A percentile compares a stretch with the other conserved stretches of the same genome.
These are phyloP conservation scores for Craseonycteris thonglongyai DNA, from an alignment of 2,113 vertebrate genomes.

Conservation along the genomic window DNA sequence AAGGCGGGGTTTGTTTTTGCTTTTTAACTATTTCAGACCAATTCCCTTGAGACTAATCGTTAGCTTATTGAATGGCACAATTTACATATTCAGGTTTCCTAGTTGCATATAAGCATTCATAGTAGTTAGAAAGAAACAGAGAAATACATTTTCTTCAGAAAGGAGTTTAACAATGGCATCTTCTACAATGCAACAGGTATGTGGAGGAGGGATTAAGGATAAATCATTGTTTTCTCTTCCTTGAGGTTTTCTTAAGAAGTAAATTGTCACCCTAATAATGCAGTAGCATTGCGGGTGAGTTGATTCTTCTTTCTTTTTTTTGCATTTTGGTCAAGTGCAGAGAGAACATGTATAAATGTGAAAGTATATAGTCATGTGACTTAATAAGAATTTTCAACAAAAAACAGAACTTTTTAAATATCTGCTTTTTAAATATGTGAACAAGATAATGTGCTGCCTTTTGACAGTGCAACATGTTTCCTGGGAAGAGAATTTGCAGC, in stretches of 20 bases:
- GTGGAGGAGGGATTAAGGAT: neutral
- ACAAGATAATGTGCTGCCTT: neutral
- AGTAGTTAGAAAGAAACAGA: neutral
- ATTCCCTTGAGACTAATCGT: slow-evolving; percentile 29
- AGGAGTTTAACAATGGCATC: neutral
- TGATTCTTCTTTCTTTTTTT: neutral
- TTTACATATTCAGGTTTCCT: neutral
- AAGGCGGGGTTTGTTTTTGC: neutral
- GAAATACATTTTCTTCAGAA: neutral
- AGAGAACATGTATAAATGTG: neutral
- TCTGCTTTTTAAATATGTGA: neutral
- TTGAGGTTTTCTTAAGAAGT: neutral
- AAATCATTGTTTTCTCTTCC: neutral
- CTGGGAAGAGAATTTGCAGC: neutral
- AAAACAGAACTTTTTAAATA: neutral
- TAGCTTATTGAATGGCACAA: slow-evolving; percentile 22
- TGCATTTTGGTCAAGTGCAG: neutral
- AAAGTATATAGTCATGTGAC: neutral
- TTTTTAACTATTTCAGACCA: neutral
- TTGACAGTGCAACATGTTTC: neutral
- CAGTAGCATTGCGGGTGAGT: neutral
- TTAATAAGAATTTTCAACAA: neutral
- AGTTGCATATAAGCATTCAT: neutral
- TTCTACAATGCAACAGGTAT: slow-evolving; percentile 1
- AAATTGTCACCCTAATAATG: neutral